Conservation (phyloP, 2,797 vertebrate genomes). For the Columba guinea region DNA sequence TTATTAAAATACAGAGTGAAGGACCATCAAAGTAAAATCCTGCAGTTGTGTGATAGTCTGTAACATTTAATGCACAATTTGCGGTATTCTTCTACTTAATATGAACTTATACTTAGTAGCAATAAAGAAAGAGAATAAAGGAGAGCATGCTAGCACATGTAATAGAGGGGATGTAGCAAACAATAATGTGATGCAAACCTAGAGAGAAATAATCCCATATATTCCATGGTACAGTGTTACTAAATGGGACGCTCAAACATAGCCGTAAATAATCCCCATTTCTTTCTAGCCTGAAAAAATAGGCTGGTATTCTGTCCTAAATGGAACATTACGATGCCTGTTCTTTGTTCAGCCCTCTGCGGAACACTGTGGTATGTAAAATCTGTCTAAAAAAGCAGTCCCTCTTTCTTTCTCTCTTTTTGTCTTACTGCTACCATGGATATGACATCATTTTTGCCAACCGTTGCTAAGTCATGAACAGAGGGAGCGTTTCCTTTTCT, state of each 20-base stretch:
- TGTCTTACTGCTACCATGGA: conserved; percentile 68
- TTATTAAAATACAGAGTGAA: not conserved
- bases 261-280: not conserved
- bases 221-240: not conserved
- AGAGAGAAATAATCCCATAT: not conserved
- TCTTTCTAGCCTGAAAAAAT: not conserved
- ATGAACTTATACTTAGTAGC: not conserved
- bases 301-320: not conserved
- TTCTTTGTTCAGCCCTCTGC: conserved; percentile 36
- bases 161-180: not conserved
- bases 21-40: not conserved
- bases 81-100: not conserved
- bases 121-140: not conserved
- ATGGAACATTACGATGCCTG: not conserved
- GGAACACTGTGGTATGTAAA: not conserved
- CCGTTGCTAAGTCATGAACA: conserved; percentile 51
- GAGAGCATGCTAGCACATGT: not conserved
- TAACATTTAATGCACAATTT: not conserved
- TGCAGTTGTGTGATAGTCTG: not conserved
- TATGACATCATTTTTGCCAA: conserved; percentile 70
- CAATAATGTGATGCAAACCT: not conserved
- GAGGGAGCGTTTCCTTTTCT: conserved; percentile 56
- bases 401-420: not conserved
- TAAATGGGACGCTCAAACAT: not conserved
- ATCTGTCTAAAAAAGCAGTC: conserved; percentile 3